Evolutionary conservation across 2,888 invertebrate species (phyloP).

Genomic region (Aspidapion aeneum): DNA sequence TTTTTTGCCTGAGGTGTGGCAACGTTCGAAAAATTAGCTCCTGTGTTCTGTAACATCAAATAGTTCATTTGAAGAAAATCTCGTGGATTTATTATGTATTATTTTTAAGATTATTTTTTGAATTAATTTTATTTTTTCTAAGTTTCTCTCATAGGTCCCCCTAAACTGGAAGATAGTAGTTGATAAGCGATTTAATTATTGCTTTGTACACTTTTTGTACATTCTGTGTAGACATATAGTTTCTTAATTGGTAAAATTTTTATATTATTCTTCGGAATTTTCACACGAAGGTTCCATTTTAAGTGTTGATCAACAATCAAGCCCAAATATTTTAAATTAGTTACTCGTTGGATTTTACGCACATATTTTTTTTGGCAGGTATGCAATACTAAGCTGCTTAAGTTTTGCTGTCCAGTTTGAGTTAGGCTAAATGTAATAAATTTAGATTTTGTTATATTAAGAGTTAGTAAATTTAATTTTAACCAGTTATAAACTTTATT

Average conservation of each 20-base stretch:
- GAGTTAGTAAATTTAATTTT: not conserved
- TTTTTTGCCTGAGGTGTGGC: too few species aligned
- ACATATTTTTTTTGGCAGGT: not conserved
- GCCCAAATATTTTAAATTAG: not conserved
- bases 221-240: not conserved
- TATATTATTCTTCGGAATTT: not conserved
- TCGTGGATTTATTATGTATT: too few species aligned
- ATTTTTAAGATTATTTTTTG: too few species aligned
- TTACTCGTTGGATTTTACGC: not conserved
- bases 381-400: not conserved
- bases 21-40: too few species aligned
- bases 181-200: not conserved
- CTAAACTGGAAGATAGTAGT: not conserved
- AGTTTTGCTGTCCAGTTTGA: too few species aligned
- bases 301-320: not conserved
- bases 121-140: too few species aligned
- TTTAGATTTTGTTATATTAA: not conserved
- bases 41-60: too few species aligned
- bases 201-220: not conserved
- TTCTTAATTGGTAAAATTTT: not conserved
- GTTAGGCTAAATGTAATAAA: not conserved
- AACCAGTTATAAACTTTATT: not conserved
- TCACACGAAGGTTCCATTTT: not conserved
- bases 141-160: not conserved
- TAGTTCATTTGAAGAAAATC: too few species aligned